These are phyloP conservation scores for Prionace glauca DNA, from an alignment of 2,797 vertebrate species.

Conservation along the genomic window DNA sequence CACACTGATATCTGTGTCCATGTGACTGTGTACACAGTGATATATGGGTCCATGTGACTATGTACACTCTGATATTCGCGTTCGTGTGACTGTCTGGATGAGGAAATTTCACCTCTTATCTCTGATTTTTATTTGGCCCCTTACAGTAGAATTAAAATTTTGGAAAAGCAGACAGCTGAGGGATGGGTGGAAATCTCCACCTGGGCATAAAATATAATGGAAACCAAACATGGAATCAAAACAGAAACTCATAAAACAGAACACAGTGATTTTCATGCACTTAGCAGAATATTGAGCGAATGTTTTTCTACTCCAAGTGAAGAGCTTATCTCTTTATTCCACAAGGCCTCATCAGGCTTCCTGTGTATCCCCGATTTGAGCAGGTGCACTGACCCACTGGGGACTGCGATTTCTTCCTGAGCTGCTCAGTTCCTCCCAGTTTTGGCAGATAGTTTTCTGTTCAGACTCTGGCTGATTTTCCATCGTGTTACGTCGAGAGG, in stretches of 20 bases:
- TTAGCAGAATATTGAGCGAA: background rate
- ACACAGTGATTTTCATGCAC: conserved; percentile 3
- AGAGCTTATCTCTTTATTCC: background rate
- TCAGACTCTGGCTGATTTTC: background rate
- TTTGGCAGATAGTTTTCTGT: background rate
- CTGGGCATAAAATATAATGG: background rate
- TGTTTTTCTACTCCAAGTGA: background rate
- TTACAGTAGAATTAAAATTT: background rate
- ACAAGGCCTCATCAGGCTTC: background rate
- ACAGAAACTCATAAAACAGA: background rate
- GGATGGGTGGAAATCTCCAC: background rate
- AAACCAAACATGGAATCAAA: too few relatives aligned
- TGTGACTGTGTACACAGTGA: too few relatives aligned
- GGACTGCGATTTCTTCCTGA: background rate
- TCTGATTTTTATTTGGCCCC: background rate
- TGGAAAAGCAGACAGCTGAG: background rate
- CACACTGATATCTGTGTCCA: too few relatives aligned
- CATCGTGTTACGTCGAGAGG: background rate
- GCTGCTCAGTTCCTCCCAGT: background rate
- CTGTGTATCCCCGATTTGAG: background rate
- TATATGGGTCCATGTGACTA: too few relatives aligned
- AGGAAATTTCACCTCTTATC: background rate
- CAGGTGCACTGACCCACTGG: background rate
- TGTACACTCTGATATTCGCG: too few relatives aligned
- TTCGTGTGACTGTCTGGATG: too few relatives aligned